Evolutionary conservation across 35 echinoderm and acorn worm species (phyloP).

Genomic region (Patiria miniata): DNA sequence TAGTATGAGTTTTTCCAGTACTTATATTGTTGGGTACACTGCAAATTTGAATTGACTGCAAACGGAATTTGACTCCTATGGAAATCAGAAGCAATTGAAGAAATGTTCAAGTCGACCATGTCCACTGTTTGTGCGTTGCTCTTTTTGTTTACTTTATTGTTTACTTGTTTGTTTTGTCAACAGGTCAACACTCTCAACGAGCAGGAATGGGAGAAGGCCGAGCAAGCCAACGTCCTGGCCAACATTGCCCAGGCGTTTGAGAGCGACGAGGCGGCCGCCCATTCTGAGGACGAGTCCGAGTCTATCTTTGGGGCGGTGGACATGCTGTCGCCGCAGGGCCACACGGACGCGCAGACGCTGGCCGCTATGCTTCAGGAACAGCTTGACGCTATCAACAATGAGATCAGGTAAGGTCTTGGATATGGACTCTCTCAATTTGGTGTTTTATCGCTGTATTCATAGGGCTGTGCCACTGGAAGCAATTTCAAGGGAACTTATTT

Average conservation of each 20-base stretch:
- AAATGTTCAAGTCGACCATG: too few relatives aligned
- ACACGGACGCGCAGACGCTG: conserved; percentile 94
- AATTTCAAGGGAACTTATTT: too few relatives aligned
- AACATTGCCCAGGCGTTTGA: conserved; percentile 99
- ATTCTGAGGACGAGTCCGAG: conserved; percentile 76
- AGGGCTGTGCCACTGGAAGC: too few relatives aligned
- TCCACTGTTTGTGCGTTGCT: neutral
- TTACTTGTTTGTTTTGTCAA: too few relatives aligned
- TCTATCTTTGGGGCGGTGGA: conserved; percentile 92
- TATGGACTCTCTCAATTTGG: too few relatives aligned
- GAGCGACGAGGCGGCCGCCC: conserved; percentile 51
- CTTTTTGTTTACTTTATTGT: neutral
- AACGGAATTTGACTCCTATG: too few relatives aligned
- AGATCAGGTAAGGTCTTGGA: conserved; percentile 69
- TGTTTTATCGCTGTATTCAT: too few relatives aligned
- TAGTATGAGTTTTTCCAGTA: too few relatives aligned
- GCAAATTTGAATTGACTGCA: too few relatives aligned
- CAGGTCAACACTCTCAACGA: conserved; percentile 98
- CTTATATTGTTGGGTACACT: too few relatives aligned
- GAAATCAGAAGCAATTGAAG: too few relatives aligned
- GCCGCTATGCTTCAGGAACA: conserved; percentile 96
- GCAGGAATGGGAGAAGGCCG: conserved; percentile 98
- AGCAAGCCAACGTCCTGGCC: conserved; percentile 93
- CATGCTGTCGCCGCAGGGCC: conserved; percentile 89
- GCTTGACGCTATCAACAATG: conserved; percentile 99